These are phyloP conservation scores for Esox masquinongy DNA, from an alignment of 2,797 vertebrate genomes.

Conservation along the genomic window DNA sequence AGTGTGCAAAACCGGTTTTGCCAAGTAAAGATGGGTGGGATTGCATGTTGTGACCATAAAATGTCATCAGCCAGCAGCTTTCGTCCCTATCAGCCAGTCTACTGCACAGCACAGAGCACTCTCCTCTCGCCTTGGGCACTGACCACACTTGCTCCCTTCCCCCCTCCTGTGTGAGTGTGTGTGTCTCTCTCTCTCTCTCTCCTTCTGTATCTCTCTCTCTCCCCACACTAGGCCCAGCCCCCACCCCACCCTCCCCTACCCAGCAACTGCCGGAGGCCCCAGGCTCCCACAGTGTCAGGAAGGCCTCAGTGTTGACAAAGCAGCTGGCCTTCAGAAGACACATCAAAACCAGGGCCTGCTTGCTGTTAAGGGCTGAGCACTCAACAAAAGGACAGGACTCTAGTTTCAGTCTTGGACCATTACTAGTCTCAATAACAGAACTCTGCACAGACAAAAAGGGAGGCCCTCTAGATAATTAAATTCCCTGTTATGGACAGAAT, in stretches of 20 bases:
- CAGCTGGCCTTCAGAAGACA: constrained; percentile 75
- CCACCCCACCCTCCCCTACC: constrained; percentile 38
- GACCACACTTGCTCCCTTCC: constrained; percentile 65
- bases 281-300: constrained; percentile 66
- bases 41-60: constrained; percentile 79
- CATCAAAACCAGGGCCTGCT: constrained; percentile 68
- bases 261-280: constrained; percentile 50
- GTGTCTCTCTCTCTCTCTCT: constrained; percentile 33
- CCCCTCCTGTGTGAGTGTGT: constrained; percentile 30
- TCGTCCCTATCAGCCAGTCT: constrained; percentile 70
- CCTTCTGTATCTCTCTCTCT: constrained; percentile 41
- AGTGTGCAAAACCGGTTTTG: constrained; percentile 60
- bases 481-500: constrained; percentile 37
- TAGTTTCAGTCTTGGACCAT: constrained; percentile 59
- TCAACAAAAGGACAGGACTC: constrained; percentile 67
- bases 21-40: constrained; percentile 66
- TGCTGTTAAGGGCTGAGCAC: constrained; percentile 59
- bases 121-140: constrained; percentile 65
- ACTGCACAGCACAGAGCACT: constrained; percentile 70
- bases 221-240: constrained; percentile 58
- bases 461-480: constrained; percentile 41
- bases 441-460: constrained; percentile 53
- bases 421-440: constrained; percentile 61
- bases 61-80: constrained; percentile 79
- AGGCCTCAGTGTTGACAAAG: constrained; percentile 76